phyloP scores from a whole-genome alignment of 1,140 invertebrate species.

The Ceratosolen solmsi region DNA sequence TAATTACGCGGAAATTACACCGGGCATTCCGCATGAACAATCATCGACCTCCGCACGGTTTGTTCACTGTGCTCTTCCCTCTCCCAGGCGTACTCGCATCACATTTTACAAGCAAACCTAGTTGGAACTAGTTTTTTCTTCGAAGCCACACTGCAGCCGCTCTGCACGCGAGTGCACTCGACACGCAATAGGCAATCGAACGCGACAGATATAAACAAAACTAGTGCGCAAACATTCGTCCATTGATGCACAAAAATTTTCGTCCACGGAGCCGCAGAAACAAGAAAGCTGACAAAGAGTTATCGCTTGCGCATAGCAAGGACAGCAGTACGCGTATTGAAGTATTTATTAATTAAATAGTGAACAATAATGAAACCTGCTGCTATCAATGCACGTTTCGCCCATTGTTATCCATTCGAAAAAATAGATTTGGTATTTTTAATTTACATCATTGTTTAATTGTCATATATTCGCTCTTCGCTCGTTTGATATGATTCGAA shows the following conservation, averaged over 20 bases:
- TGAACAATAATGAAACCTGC: not conserved
- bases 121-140: too few relatives aligned
- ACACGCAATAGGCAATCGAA: too few relatives aligned
- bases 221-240: not conserved
- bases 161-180: too few relatives aligned
- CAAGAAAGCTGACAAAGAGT: not conserved
- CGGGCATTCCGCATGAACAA: constrained; percentile 55
- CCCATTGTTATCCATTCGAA: too few relatives aligned
- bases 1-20: constrained; percentile 70
- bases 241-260: constrained; percentile 24
- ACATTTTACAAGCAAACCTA: too few relatives aligned
- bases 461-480: too few relatives aligned
- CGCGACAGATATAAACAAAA: not conserved
- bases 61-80: not conserved
- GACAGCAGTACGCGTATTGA: not conserved
- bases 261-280: not conserved
- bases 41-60: constrained; percentile 44
- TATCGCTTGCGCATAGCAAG: not conserved
- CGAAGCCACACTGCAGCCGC: too few relatives aligned
- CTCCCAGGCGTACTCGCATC: too few relatives aligned
- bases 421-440: too few relatives aligned
- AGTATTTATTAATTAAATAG: constrained; percentile 33
- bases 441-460: too few relatives aligned
- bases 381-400: not conserved
- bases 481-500: too few relatives aligned